These are phyloP conservation scores for Cinclus mexicanus DNA, from an alignment of 2,113 vertebrate genomes.

Conservation along the genomic window DNA sequence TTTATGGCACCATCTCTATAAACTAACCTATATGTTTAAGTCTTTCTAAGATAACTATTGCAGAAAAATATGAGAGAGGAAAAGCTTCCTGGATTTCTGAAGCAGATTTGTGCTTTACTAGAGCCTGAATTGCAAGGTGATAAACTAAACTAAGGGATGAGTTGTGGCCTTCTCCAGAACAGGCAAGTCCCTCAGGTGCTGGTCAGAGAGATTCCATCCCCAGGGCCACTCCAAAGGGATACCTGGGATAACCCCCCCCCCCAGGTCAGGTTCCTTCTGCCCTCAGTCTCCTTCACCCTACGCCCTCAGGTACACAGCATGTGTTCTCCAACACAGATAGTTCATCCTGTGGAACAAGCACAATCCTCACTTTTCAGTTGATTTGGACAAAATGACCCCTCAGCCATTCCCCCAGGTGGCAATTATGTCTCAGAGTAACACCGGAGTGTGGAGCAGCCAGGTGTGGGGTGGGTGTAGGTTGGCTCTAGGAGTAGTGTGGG, in stretches of 20 bases:
- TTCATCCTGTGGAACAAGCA: background rate
- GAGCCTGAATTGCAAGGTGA: background rate
- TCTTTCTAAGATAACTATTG: background rate
- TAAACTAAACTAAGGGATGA: background rate
- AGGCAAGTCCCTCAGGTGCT: background rate
- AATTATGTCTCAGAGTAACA: background rate
- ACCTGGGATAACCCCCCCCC: background rate
- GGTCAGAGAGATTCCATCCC: background rate
- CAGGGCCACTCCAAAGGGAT: background rate
- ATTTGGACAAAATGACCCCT: background rate
- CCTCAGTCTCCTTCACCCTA: background rate
- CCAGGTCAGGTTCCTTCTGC: background rate
- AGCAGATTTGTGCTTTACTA: background rate
- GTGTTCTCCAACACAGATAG: rapidly evolving
- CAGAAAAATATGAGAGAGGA: background rate
- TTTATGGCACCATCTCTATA: background rate
- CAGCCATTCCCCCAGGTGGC: background rate
- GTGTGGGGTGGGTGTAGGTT: rapidly evolving
- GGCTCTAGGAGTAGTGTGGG: background rate
- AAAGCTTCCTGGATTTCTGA: background rate
- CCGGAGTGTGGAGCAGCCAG: background rate
- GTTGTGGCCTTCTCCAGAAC: background rate
- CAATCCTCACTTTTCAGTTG: background rate
- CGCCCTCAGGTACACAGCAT: rapidly evolving
- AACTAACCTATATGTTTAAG: background rate